Percentiles rank a stretch among this genome's conserved stretches.
These are phyloP conservation scores for Myrmecobius fasciatus DNA, from an alignment of 2,113 vertebrate genomes.

Conservation along the genomic window DNA sequence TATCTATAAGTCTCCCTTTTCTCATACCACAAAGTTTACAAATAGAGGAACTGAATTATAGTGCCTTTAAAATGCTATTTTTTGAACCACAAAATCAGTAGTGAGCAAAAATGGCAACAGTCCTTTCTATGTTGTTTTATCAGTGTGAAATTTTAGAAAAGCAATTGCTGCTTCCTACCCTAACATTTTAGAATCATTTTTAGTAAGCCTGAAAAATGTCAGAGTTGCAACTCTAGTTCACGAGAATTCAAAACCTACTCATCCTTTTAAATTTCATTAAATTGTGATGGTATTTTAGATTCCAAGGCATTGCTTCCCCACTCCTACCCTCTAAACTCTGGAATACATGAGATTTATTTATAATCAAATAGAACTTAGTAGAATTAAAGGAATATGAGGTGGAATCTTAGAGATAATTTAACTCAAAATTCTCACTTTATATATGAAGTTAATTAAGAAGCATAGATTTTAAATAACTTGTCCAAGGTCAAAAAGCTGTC, in stretches of 20 bases:
- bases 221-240: conserved; percentile 17
- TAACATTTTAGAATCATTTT: neutral
- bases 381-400: neutral
- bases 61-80: conserved; percentile 44
- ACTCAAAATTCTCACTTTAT: neutral
- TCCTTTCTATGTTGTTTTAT: conserved; percentile 8
- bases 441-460: neutral
- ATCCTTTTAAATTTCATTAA: conserved; percentile 11
- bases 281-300: neutral
- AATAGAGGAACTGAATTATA: conserved; percentile 27
- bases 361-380: neutral
- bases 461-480: neutral
- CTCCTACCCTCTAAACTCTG: neutral
- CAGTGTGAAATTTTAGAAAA: neutral
- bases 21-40: conserved; percentile 5
- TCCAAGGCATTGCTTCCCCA: neutral
- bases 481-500: neutral
- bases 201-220: neutral
- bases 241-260: conserved; percentile 35
- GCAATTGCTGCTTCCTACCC: conserved; percentile 17
- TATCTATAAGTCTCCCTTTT: conserved; percentile 13
- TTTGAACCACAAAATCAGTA: conserved; percentile 31
- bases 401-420: neutral
- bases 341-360: conserved; percentile 29
- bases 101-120: neutral